Evolutionary conservation across 1,140 invertebrate genomes (phyloP).

Genomic region (Diorhabda sublineata): DNA sequence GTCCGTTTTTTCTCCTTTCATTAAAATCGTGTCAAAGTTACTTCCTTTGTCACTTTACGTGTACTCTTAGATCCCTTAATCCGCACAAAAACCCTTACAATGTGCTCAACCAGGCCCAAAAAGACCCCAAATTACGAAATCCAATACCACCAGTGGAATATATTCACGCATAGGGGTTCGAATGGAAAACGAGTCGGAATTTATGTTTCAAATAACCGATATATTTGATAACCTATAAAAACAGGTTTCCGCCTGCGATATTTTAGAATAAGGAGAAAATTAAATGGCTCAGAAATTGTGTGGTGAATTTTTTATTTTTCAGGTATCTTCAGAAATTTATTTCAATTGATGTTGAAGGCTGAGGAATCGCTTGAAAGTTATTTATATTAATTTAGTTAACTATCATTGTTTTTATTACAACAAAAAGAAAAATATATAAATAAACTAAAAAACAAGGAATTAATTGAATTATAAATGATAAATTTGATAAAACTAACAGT

Average conservation of each 20-base stretch:
- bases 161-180: background rate
- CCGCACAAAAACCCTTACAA: background rate
- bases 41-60: background rate
- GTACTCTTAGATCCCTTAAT: constrained; percentile 2
- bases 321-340: too few relatives aligned
- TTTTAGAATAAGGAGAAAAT: too few relatives aligned
- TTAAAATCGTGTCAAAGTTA: background rate
- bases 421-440: too few relatives aligned
- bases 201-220: constrained; percentile 16
- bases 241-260: background rate
- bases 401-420: too few relatives aligned
- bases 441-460: too few relatives aligned
- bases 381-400: too few relatives aligned
- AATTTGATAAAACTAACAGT: too few relatives aligned
- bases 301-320: too few relatives aligned
- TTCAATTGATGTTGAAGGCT: too few relatives aligned
- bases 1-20: background rate
- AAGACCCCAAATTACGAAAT: constrained; percentile 8
- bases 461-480: too few relatives aligned
- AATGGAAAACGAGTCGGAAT: constrained; percentile 1
- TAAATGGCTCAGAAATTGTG: too few relatives aligned
- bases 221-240: constrained; percentile 14
- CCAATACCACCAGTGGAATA: constrained; percentile 7
- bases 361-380: too few relatives aligned
- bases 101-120: constrained; percentile 1